These are phyloP conservation scores for Dendrolimus kikuchii DNA, from an alignment of 1,140 invertebrate genomes.

Conservation along the genomic window DNA sequence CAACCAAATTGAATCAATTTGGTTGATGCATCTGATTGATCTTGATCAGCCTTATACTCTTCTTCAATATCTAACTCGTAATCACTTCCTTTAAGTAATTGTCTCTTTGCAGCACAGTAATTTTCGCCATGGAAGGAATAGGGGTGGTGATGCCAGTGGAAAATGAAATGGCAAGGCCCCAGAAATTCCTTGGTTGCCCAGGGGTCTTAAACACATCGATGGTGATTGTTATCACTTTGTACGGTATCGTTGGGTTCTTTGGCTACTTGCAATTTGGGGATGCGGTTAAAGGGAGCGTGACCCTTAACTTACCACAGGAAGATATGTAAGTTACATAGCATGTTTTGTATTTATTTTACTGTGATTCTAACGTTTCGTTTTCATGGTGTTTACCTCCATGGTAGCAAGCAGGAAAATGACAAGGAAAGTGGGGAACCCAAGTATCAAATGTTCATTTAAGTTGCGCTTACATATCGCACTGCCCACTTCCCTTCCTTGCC, in stretches of 20 bases:
- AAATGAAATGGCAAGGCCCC: constrained; percentile 86
- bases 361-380: too few species aligned
- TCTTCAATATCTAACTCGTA: too few species aligned
- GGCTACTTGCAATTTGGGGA: constrained; percentile 87
- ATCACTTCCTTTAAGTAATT: not conserved
- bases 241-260: constrained; percentile 85
- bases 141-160: constrained; percentile 89
- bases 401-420: too few species aligned
- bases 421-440: too few species aligned
- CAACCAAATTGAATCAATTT: too few species aligned
- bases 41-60: too few species aligned
- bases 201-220: constrained; percentile 89
- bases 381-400: too few species aligned
- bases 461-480: too few species aligned
- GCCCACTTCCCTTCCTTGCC: too few species aligned
- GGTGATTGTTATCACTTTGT: constrained; percentile 81
- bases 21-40: too few species aligned
- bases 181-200: constrained; percentile 84
- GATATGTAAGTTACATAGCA: constrained; percentile 71
- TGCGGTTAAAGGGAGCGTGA: constrained; percentile 77
- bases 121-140: constrained; percentile 87
- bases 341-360: too few species aligned
- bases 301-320: constrained; percentile 77
- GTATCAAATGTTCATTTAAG: too few species aligned
- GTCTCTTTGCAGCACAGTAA: constrained; percentile 74